Percentiles rank a stretch among this genome's conserved stretches.
Evolutionary conservation across 2,888 invertebrate genomes (phyloP).

Genomic region (Coremacera marginata): DNA sequence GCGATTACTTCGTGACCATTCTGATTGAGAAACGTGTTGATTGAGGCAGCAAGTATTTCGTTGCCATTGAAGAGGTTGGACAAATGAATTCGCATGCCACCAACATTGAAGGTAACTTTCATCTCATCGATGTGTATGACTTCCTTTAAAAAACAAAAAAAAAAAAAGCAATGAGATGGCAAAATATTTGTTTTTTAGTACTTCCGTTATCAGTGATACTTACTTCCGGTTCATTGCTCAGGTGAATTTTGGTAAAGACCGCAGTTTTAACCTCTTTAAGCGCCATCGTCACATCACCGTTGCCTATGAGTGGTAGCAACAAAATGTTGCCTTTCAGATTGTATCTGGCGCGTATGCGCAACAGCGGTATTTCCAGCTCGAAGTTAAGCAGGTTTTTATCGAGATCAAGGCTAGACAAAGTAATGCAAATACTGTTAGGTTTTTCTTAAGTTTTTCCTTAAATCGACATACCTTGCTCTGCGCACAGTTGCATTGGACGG

Average conservation of each 20-base stretch:
- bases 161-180: not conserved
- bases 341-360: slow-evolving; percentile 73
- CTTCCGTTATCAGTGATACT: slow-evolving; percentile 31
- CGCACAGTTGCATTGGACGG: slow-evolving; percentile 73
- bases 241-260: slow-evolving; percentile 70
- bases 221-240: slow-evolving; percentile 68
- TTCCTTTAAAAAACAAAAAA: slow-evolving; percentile 55
- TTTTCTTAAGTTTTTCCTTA: not conserved
- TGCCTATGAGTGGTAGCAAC: slow-evolving; percentile 73
- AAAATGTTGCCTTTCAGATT: slow-evolving; percentile 74
- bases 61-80: slow-evolving; percentile 76
- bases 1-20: slow-evolving; percentile 74
- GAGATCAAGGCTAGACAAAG: slow-evolving; percentile 70
- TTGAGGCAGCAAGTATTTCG: slow-evolving; percentile 73
- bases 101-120: slow-evolving; percentile 72
- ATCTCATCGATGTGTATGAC: slow-evolving; percentile 71
- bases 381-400: slow-evolving; percentile 71
- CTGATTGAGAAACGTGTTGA: slow-evolving; percentile 74
- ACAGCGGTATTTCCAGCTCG: slow-evolving; percentile 71
- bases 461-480: slow-evolving; percentile 59
- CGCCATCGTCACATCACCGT: slow-evolving; percentile 72
- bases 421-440: not conserved
- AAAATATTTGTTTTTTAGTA: not conserved
- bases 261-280: slow-evolving; percentile 72
- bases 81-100: slow-evolving; percentile 71